A percentile compares a stretch with the other conserved stretches of the same genome.
Evolutionary conservation across 2,797 vertebrate genomes (phyloP).

Genomic region (Sebastes vulpes): DNA sequence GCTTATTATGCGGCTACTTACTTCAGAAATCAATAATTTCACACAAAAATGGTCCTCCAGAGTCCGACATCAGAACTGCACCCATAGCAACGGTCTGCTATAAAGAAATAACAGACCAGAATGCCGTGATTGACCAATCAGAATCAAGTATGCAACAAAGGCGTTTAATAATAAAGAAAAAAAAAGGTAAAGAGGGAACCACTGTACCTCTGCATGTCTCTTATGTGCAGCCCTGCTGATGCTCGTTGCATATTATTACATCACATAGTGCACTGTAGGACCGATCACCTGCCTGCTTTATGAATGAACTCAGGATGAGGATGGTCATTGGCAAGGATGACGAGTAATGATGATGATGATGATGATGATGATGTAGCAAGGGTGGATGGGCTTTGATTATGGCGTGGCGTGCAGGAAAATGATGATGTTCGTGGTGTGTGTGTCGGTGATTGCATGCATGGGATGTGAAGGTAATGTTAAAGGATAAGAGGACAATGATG

Average conservation of each 20-base stretch:
- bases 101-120: too few species aligned
- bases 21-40: too few species aligned
- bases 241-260: conserved; percentile 6
- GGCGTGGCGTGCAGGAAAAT: not conserved
- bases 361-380: not conserved
- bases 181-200: not conserved
- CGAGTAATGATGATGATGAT: not conserved
- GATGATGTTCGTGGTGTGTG: not conserved
- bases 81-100: too few species aligned
- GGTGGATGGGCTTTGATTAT: conserved; percentile 20
- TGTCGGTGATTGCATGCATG: not conserved
- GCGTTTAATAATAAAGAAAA: too few species aligned
- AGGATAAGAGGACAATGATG: conserved; percentile 47
- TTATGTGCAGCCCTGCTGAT: not conserved
- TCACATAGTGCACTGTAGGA: not conserved
- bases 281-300: not conserved
- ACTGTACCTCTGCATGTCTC: not conserved
- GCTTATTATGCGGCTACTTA: too few species aligned
- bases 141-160: too few species aligned
- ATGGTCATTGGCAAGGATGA: not conserved
- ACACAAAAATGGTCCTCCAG: too few species aligned
- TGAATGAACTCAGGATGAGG: not conserved
- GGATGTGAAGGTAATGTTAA: conserved; percentile 33
- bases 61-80: too few species aligned
- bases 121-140: too few species aligned